A percentile compares a stretch with the other conserved stretches of the same genome.
Conservation (phyloP, 2,888 invertebrate species). For the Pyralis farinalis region DNA sequence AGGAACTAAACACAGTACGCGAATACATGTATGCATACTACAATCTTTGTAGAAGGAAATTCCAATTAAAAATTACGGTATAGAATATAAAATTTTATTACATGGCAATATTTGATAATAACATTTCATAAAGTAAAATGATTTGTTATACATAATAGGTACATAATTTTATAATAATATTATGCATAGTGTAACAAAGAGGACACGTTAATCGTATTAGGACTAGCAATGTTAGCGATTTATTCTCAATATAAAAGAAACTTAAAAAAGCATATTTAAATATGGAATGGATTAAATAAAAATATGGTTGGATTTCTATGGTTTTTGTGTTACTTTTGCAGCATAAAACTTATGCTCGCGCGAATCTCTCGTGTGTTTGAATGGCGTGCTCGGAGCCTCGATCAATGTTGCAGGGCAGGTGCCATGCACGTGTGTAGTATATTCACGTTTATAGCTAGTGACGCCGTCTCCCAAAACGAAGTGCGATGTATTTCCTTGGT, state of each 20-base stretch:
- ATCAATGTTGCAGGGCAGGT: slow-evolving; percentile 91
- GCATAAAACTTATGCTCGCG: slow-evolving; percentile 92
- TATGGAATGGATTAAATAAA: slow-evolving; percentile 38
- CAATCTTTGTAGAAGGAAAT: too few relatives aligned
- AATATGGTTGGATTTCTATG: slow-evolving; percentile 12
- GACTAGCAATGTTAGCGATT: slow-evolving; percentile 62
- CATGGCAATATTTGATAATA: slow-evolving; percentile 68
- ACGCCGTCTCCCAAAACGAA: slow-evolving; percentile 87
- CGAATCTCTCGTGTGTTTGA: slow-evolving; percentile 91
- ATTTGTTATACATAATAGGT: slow-evolving; percentile 5
- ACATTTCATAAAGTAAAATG: slow-evolving; percentile 6
- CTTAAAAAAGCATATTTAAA: slow-evolving; percentile 34
- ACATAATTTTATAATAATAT: slow-evolving; percentile 26
- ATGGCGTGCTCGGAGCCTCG: slow-evolving; percentile 87
- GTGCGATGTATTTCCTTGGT: slow-evolving; percentile 85
- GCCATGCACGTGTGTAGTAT: slow-evolving; percentile 85
- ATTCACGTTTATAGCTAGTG: slow-evolving; percentile 89
- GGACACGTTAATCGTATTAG: slow-evolving; percentile 53
- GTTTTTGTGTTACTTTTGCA: slow-evolving; percentile 79
- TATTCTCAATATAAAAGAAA: slow-evolving; percentile 24
- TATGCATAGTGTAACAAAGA: slow-evolving; percentile 36
- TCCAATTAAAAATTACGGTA: too few relatives aligned
- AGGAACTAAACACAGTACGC: too few relatives aligned
- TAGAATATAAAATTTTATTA: slow-evolving; percentile 54
- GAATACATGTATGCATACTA: too few relatives aligned